Evolutionary conservation across 2,797 vertebrate genomes (phyloP).

Genomic region (Chaenodraco wilsoni): DNA sequence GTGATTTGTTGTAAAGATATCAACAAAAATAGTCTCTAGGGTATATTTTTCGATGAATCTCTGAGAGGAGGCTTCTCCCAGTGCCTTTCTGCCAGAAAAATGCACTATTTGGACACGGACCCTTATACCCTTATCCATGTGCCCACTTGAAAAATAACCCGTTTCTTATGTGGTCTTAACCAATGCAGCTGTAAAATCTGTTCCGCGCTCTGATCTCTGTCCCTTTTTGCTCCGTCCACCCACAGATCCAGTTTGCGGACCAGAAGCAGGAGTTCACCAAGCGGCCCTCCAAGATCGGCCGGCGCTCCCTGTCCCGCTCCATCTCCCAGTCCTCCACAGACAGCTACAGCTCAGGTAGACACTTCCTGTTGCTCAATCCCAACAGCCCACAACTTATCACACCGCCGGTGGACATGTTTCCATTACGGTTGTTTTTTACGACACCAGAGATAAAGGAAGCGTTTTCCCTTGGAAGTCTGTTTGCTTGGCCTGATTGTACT

Average conservation of each 20-base stretch:
- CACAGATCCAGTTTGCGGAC: slow-evolving; percentile 98
- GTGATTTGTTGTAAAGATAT: too few species aligned
- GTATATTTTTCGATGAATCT: too few species aligned
- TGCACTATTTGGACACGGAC: too few species aligned
- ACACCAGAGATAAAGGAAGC: background rate
- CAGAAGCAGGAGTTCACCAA: slow-evolving; percentile 99
- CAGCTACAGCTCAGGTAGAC: slow-evolving; percentile 97
- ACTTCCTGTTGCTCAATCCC: background rate
- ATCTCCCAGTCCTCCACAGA: slow-evolving; percentile 99
- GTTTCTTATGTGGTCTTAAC: background rate
- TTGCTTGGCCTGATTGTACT: slow-evolving; percentile 10
- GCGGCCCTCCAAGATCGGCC: slow-evolving; percentile 95
- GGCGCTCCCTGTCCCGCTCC: slow-evolving; percentile 96
- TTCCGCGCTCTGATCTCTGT: slow-evolving; percentile 19
- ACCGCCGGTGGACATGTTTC: background rate
- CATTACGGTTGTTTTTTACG: background rate
- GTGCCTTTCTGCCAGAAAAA: too few species aligned
- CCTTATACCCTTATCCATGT: background rate
- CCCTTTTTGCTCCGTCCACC: slow-evolving; percentile 3
- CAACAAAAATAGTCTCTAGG: too few species aligned
- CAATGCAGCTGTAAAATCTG: background rate
- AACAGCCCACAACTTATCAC: slow-evolving; percentile 7
- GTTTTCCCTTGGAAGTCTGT: slow-evolving; percentile 14
- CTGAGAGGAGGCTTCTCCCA: too few species aligned
- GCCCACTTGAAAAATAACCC: background rate